Base-by-base conservation (phyloP, 2,888 invertebrate species). In the Aphidoletes aphidimyza region DNA sequence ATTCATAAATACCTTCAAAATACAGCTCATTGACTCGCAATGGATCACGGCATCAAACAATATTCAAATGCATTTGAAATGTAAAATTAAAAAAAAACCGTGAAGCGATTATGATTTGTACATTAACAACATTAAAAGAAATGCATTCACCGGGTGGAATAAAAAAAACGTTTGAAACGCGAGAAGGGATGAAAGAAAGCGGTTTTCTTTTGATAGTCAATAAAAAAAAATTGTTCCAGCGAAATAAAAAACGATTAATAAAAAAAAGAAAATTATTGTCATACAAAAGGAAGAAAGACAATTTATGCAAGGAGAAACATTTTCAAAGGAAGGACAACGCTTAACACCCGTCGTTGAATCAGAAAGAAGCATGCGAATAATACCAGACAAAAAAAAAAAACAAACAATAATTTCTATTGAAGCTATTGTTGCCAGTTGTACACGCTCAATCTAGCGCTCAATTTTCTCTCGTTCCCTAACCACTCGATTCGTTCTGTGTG, bases 141-240 rank as follows among this genome's bases (percentile, higher is more conserved):
- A 42, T 42, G 42, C 42, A 14, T 14, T 42, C 47, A 19, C 6
- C 39, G 39, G 11, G 39, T 39, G 47, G 47, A 30, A 69, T 1
- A 26, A 14, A 69, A 34, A 9, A n/a, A n/a, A n/a, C n/a, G n/a
- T n/a, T n/a, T n/a, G 69, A 69, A 34, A 69, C 22, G 54, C 30
- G 30, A 69, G 5, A 30, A 30, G 69, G 69, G n/a, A n/a, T n/a
- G n/a, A n/a, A 69, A 30, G 69, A 69, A 69, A 69, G 69, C 69
- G 69, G 69, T 69, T 69, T n/a, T 69, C 69, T 69, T 69, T 69
- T 69, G 69, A 69, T 34, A 69, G 69, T 69, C 69, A 69, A 69
- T 69, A 34, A 69, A 69, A n/a, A n/a, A n/a, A 69, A 69, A 69
- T 69, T 14, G 69, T 69, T 69, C 26, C 30, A n/a, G 69, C 2